Evolutionary conservation across 2,888 invertebrate genomes (phyloP), one percentile per base, ranked within the genome.

Genomic region (Andrena praecox): DNA sequence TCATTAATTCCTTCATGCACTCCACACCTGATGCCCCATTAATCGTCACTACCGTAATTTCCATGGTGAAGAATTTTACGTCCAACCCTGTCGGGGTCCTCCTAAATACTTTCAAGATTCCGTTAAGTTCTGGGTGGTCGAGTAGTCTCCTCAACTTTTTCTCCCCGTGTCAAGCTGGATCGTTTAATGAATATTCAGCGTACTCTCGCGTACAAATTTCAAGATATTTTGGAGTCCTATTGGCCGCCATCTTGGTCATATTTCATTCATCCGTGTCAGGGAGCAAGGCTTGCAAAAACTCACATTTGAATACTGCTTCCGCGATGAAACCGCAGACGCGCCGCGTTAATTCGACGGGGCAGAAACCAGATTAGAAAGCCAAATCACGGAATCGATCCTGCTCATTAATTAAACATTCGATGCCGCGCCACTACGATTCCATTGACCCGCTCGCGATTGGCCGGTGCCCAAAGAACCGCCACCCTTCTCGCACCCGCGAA

Each of bases 381-480:
- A 29, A 69, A 82, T 71, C 29, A 35, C 52, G n/a, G 33, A 31
- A 77, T 80, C 72, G 72, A 71, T 68, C 29, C 27, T 4, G 42
- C 63, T 69, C 84, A 82, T 87, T 86, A 89, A 87, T 88, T 87
- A 87, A 83, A 82, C 78, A 83, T 85, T 84, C 70, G 50, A 75
- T 68, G 69, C 68, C 50, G 73, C 31, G 50, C 68, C 52, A 42
- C 52, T 82, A 80, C 76, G 84, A 81, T 88, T 87, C 82, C 87
- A 85, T 77, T 77, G 81, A 81, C 71, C 74, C 35, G 48, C 2
- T 12, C 12, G 16, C 69, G 59, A 83, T 83, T 82, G 80, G 78
- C 73, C 68, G 29, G 31, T 60, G 66, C 63, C 59, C 69, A 82
- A 79, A 72, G 69, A 64, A 50, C 33, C 6, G 31, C 74, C 35